A percentile compares a stretch with the other conserved stretches of the same genome.
phyloP scores from a whole-genome alignment of 2,888 invertebrate species.

The Dusona sp. region DNA sequence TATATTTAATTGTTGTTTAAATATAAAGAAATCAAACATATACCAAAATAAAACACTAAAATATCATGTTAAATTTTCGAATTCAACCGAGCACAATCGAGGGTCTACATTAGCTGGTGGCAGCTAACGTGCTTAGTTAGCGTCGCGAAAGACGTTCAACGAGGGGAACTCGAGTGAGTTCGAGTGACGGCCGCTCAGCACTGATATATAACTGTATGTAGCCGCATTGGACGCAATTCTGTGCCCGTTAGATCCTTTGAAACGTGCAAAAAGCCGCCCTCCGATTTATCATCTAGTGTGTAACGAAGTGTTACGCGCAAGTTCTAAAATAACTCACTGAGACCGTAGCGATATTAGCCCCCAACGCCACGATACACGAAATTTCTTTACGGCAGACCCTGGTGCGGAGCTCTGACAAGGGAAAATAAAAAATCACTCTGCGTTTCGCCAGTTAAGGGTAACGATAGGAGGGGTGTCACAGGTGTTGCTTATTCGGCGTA shows the following conservation, averaged over 20 bases:
- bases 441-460: not conserved
- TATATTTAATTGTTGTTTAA: not conserved
- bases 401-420: constrained; percentile 2
- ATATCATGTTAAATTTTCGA: not conserved
- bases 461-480: not conserved
- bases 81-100: not conserved
- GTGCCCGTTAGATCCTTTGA: constrained; percentile 13
- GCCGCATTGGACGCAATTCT: not conserved
- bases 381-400: constrained; percentile 8
- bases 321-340: constrained; percentile 11
- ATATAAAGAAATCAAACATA: not conserved
- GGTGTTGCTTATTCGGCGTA: constrained; percentile 7
- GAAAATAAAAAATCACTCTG: constrained; percentile 14
- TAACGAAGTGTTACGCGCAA: constrained; percentile 1
- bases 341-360: not conserved
- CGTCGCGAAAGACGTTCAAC: constrained; percentile 10
- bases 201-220: constrained; percentile 13
- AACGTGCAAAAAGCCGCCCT: constrained; percentile 15
- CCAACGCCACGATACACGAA: constrained; percentile 8
- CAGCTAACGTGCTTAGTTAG: constrained; percentile 9
- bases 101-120: constrained; percentile 11
- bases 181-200: not conserved
- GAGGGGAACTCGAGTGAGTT: constrained; percentile 11
- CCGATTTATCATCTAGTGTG: constrained; percentile 17
- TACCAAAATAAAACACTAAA: not conserved